A percentile compares a stretch with the other conserved stretches of the same genome.
phyloP scores from a whole-genome alignment of 2,113 vertebrate genomes.

The Athene noctua region DNA sequence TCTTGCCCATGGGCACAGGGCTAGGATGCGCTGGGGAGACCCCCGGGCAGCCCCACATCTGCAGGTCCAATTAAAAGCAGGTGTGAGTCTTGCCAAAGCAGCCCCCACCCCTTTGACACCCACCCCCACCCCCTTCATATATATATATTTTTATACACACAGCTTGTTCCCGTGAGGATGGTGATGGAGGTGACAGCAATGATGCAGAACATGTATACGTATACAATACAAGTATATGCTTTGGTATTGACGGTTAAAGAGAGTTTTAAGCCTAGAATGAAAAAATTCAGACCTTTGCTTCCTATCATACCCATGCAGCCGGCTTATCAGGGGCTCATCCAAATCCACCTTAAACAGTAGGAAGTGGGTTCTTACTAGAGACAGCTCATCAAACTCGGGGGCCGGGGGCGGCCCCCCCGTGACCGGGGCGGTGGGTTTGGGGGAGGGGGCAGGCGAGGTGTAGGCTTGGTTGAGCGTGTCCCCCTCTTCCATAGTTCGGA shows the following conservation, averaged over 20 bases:
- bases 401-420: conserved; percentile 68
- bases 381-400: conserved; percentile 88
- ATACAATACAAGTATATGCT: conserved; percentile 75
- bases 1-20: neutral
- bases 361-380: conserved; percentile 88
- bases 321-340: conserved; percentile 80
- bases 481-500: conserved; percentile 85
- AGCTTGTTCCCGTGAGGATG: conserved; percentile 54
- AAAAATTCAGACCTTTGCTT: conserved; percentile 88
- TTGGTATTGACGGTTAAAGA: conserved; percentile 71
- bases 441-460: conserved; percentile 72
- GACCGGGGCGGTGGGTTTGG: conserved; percentile 69
- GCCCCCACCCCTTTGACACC: neutral
- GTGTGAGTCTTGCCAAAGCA: neutral
- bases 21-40: neutral
- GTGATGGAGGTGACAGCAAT: conserved; percentile 67
- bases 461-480: conserved; percentile 76
- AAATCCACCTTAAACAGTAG: conserved; percentile 79
- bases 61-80: neutral
- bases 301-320: conserved; percentile 80
- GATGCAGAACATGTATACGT: conserved; percentile 73
- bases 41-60: neutral
- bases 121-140: neutral
- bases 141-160: neutral
- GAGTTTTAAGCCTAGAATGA: conserved; percentile 82